Conservation (phyloP, 2,113 vertebrate genomes). For the Phocoena phocoena region DNA sequence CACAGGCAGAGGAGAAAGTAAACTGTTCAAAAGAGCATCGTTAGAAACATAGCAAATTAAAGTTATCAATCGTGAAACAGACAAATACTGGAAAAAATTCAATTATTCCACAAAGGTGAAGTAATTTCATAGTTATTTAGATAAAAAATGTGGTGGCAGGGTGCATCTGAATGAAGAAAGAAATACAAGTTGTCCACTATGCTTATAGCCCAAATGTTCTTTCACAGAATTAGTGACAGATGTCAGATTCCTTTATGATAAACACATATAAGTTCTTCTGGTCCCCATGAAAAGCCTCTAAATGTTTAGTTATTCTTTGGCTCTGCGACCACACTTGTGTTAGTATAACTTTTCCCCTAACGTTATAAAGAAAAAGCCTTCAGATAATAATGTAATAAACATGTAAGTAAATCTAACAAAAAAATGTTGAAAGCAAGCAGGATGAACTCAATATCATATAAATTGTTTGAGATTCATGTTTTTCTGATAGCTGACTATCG, state of each 20-base stretch:
- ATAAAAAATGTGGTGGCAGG: neutral
- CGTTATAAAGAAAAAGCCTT: neutral
- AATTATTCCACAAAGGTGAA: neutral
- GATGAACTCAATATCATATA: fast-evolving
- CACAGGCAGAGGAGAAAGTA: neutral
- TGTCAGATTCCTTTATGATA: neutral
- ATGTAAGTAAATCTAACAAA: neutral
- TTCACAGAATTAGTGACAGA: neutral
- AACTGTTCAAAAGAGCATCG: neutral
- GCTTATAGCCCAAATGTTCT: neutral
- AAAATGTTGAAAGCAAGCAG: neutral
- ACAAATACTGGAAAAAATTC: neutral
- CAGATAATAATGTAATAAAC: conserved; percentile 25
- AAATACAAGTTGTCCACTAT: neutral
- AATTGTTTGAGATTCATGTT: neutral
- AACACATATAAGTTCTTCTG: neutral
- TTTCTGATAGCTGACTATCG: fast-evolving
- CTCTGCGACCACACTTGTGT: neutral
- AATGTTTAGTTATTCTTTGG: neutral
- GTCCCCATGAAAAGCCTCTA: neutral
- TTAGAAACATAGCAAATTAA: neutral
- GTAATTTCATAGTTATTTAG: neutral
- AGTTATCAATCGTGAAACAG: neutral
- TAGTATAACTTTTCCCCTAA: neutral
- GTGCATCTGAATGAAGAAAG: conserved; percentile 1